Base-by-base conservation (phyloP, 1,140 invertebrate genomes). In the Drosophila leontia region DNA sequence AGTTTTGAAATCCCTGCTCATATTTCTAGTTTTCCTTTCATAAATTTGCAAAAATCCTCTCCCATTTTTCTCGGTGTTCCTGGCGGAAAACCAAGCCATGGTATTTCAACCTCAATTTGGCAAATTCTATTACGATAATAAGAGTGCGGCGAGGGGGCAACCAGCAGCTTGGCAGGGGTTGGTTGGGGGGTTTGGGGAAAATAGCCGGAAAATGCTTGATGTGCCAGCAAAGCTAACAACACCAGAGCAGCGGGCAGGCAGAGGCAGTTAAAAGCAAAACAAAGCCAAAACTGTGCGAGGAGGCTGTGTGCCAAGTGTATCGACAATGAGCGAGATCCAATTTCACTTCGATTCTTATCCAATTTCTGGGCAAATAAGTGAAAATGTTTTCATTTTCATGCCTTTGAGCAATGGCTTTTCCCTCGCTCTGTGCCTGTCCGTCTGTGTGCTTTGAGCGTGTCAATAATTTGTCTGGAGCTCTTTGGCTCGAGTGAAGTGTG, bases 41-140 rank as follows among this genome's bases (percentile, higher is more conserved):
- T 7, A 9, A 56, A 37, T 19, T 13, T 26, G 23, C 32, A n/a
- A 7, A 61, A 26, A 50, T 17, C 0, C 0, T 6, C 1, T 3
- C 15, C 11, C 3, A 1, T 34, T 32, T 32, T 45, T 35, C 35
- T 67, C 23, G 13, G 9, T 13, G 48, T 67, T 34, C 34, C 26
- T 8, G 6, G 51, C 15, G 19, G 29, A 41, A 53, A 70, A 45
- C 48, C 29, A 68, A 55, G 67, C 67, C 61, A 75, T 81, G 80
- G 85, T 68, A 92, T 92, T 92, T 92, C 91, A 92, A 92, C 91
- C 91, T 92, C 91, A 92, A 92, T 92, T 92, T 91, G 91, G 81
- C 86, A 91, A 92, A 92, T 92, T 92, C 91, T 92, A 92, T 92
- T 92, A 92, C 84, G 84, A 88, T 88, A 88, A 88, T 88, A 90